Conservation (phyloP, 2,888 invertebrate species). For the Metacarcinus magister region DNA sequence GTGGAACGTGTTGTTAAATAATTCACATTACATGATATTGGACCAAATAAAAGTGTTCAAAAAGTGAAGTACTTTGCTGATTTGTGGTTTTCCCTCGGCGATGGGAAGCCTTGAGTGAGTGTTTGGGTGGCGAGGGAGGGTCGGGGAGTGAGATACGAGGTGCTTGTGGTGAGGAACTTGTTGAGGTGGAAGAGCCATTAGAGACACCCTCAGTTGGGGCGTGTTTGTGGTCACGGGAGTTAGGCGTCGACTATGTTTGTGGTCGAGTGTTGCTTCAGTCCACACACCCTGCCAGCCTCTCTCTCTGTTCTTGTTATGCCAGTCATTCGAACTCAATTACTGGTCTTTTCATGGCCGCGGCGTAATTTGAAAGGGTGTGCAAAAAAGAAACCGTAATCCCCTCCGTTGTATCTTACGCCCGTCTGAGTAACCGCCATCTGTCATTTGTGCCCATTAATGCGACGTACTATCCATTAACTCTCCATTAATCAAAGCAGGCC, state of each 20-base stretch:
- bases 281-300: neutral
- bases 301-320: neutral
- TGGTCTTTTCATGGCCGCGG: neutral
- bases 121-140: neutral
- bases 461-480: conserved; percentile 32
- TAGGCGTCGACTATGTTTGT: neutral
- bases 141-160: conserved; percentile 4
- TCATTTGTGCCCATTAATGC: conserved; percentile 34
- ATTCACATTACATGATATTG: neutral
- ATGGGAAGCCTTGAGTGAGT: neutral
- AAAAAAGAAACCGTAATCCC: neutral
- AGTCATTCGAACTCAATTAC: conserved; percentile 39
- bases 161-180: conserved; percentile 22
- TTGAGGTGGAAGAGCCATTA: neutral
- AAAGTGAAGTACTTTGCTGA: neutral
- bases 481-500: neutral
- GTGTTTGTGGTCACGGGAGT: conserved; percentile 37
- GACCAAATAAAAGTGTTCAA: neutral
- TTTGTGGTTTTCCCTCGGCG: neutral
- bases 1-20: neutral
- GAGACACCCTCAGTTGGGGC: neutral
- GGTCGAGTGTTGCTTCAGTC: conserved; percentile 18
- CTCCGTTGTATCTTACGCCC: neutral
- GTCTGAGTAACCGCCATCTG: neutral
- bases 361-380: neutral